Conservation (phyloP, 2,113 vertebrate genomes). For the Rallus limicola region DNA sequence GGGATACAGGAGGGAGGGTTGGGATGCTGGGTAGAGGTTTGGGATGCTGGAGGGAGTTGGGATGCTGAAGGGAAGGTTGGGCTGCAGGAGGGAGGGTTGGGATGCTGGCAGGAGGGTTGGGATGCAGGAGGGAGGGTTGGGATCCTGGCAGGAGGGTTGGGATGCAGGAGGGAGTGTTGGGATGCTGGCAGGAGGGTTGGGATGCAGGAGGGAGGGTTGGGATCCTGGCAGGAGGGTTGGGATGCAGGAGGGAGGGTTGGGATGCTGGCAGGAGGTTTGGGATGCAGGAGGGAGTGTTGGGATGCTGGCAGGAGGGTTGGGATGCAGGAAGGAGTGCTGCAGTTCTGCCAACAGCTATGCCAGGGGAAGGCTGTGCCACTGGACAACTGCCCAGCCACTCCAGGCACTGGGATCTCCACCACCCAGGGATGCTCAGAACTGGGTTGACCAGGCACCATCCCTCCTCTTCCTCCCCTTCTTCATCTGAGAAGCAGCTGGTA, state of each 20-base stretch:
- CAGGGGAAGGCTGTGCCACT: background rate
- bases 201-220: background rate
- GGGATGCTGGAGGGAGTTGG: no score
- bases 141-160: accelerated
- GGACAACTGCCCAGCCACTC: background rate
- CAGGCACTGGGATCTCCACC: background rate
- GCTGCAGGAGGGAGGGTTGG: no score
- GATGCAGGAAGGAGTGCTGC: background rate
- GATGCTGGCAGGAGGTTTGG: no score
- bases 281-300: background rate
- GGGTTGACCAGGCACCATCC: background rate
- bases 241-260: accelerated
- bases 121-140: no score
- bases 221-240: accelerated
- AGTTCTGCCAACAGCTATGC: no score
- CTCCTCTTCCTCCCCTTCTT: background rate
- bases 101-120: background rate
- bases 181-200: no score
- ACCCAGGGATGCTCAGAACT: background rate
- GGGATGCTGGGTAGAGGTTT: accelerated
- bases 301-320: background rate
- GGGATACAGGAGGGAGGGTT: accelerated
- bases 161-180: accelerated
- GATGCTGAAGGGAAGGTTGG: background rate
- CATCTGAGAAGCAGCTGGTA: background rate